Evolutionary conservation across 2,113 vertebrate genomes (phyloP).

Genomic region (Trematocara nigrifrons): DNA sequence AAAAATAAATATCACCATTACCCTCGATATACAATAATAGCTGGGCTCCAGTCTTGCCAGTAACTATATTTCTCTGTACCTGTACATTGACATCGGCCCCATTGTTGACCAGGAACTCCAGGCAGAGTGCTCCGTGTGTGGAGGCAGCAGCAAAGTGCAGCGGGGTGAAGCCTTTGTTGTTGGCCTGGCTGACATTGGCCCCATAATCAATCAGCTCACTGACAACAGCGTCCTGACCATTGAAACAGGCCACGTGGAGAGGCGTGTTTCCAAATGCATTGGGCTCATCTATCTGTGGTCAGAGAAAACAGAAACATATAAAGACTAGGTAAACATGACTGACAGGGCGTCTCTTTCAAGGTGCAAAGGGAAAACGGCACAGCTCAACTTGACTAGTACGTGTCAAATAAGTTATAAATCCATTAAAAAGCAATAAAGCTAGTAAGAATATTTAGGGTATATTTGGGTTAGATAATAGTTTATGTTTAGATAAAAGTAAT

Average conservation of each 20-base stretch:
- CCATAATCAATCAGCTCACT: conserved; percentile 93
- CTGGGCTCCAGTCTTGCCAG: not conserved
- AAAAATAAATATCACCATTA: not conserved
- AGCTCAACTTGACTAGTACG: not conserved
- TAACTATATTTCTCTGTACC: conserved; percentile 63
- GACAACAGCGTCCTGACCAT: conserved; percentile 91
- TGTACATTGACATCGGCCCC: conserved; percentile 94
- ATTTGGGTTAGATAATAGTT: not conserved
- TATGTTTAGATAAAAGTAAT: not conserved
- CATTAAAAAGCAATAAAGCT: not conserved
- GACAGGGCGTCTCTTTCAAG: not conserved
- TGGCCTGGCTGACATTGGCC: conserved; percentile 92
- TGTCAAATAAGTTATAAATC: not conserved
- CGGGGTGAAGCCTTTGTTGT: conserved; percentile 93
- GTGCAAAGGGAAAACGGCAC: not conserved
- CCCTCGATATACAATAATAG: not conserved
- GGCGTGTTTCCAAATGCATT: conserved; percentile 94
- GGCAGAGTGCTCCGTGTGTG: conserved; percentile 88
- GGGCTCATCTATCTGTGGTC: conserved; percentile 86
- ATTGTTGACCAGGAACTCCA: conserved; percentile 92
- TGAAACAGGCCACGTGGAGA: conserved; percentile 93
- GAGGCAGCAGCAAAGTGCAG: conserved; percentile 95
- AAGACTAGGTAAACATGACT: not conserved
- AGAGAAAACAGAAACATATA: not conserved
- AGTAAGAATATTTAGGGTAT: not conserved